Conservation (phyloP, 2,797 vertebrate species). For the Pseudochromis fuscus region DNA sequence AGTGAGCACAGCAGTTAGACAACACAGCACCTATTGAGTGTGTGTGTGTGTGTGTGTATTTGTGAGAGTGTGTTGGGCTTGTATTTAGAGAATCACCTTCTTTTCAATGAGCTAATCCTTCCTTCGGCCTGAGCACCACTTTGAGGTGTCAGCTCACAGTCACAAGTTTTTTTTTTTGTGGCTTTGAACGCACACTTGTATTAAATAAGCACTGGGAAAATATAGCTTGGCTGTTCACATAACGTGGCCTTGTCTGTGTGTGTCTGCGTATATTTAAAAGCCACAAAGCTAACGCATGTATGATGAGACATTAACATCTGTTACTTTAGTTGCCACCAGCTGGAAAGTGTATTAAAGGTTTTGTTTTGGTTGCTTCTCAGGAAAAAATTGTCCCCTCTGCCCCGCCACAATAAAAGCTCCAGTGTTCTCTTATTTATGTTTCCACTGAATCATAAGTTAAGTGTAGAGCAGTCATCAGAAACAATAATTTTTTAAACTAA, state of each 20-base stretch:
- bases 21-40: slow-evolving; percentile 35
- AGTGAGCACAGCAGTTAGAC: slow-evolving; percentile 32
- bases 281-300: slow-evolving; percentile 30
- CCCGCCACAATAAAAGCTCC: slow-evolving; percentile 60
- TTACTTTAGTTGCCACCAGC: slow-evolving; percentile 38
- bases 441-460: slow-evolving; percentile 66
- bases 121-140: slow-evolving; percentile 53
- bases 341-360: slow-evolving; percentile 54
- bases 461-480: slow-evolving; percentile 10
- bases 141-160: slow-evolving; percentile 52
- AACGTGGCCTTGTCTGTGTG: background rate
- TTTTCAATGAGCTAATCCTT: slow-evolving; percentile 70
- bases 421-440: slow-evolving; percentile 46
- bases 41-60: slow-evolving; percentile 20
- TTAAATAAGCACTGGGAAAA: slow-evolving; percentile 50
- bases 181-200: slow-evolving; percentile 55
- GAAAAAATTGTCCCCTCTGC: slow-evolving; percentile 44
- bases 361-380: slow-evolving; percentile 51
- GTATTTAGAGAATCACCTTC: slow-evolving; percentile 67
- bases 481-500: too few relatives aligned
- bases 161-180: slow-evolving; percentile 32
- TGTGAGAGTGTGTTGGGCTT: slow-evolving; percentile 41
- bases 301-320: slow-evolving; percentile 55
- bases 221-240: slow-evolving; percentile 43
- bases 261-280: too few relatives aligned